Evolutionary conservation across 2,113 vertebrate genomes (phyloP).

Genomic region (Campylomormyrus tamandua): DNA sequence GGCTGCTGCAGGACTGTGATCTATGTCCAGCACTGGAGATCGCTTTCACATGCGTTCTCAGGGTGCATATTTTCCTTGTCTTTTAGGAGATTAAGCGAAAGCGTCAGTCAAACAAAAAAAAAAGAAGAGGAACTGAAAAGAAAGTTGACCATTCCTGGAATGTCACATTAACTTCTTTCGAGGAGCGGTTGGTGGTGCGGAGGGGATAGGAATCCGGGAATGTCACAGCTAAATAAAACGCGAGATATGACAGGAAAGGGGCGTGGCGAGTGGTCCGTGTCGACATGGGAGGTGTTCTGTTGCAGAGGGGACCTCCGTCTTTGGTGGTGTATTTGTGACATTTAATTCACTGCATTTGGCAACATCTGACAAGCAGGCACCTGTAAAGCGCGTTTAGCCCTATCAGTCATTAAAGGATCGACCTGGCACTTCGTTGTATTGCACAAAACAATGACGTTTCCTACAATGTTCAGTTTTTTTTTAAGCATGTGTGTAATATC

Average conservation of each 20-base stretch:
- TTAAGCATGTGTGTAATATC: neutral
- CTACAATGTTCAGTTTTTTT: neutral
- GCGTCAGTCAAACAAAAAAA: neutral
- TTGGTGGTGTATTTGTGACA: neutral
- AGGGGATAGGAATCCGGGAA: conserved; percentile 40
- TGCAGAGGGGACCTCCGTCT: neutral
- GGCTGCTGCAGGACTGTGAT: conserved; percentile 19
- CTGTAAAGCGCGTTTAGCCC: neutral
- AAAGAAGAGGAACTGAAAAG: neutral
- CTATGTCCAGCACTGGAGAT: conserved; percentile 22
- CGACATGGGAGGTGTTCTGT: neutral
- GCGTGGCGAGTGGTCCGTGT: neutral
- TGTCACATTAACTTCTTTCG: neutral
- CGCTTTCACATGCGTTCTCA: conserved; percentile 18
- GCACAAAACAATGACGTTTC: neutral
- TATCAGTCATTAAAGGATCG: neutral
- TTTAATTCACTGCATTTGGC: neutral
- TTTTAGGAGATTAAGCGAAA: conserved; percentile 9
- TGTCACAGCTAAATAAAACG: conserved; percentile 36
- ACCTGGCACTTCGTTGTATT: neutral
- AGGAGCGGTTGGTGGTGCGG: conserved; percentile 22
- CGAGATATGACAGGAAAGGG: conserved; percentile 36
- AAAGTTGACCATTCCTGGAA: neutral
- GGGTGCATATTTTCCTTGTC: conserved; percentile 20
- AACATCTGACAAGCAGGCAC: neutral